Evolutionary conservation across 2,113 vertebrate genomes (phyloP).

Genomic region (Gymnarchus niloticus): DNA sequence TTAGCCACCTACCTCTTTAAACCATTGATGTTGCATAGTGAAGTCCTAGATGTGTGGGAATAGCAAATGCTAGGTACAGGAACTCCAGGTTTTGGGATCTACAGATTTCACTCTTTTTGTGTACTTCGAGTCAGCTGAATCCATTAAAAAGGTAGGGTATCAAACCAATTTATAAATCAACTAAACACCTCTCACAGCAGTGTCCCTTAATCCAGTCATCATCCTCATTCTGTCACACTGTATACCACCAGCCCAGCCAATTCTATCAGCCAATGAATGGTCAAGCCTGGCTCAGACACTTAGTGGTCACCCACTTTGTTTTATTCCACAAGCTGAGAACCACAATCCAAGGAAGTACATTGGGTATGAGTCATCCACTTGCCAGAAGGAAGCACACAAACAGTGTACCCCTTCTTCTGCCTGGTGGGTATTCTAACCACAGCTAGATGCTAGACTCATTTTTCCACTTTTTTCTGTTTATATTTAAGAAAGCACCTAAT

Average conservation of each 20-base stretch:
- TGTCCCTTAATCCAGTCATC: no score
- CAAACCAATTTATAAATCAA: no score
- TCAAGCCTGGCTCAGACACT: background rate
- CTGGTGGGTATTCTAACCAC: conserved; percentile 25
- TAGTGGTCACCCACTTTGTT: background rate
- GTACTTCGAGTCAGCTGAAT: no score
- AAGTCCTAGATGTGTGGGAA: no score
- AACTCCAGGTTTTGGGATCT: no score
- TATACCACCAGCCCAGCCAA: background rate
- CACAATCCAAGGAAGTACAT: background rate
- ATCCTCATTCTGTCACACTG: no score
- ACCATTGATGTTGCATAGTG: no score
- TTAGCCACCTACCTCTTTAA: no score
- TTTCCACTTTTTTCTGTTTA: conserved; percentile 12
- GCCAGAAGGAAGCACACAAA: background rate
- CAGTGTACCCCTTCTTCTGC: background rate
- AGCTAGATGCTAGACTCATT: conserved; percentile 55
- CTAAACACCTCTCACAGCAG: no score
- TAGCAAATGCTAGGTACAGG: no score
- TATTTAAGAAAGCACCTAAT: background rate
- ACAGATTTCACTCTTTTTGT: no score
- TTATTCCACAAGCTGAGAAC: background rate
- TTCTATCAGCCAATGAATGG: background rate
- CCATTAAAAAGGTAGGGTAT: no score
- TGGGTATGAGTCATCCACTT: background rate